phyloP scores from a whole-genome alignment of 2,797 vertebrate species.

The Peromyscus nudipes region DNA sequence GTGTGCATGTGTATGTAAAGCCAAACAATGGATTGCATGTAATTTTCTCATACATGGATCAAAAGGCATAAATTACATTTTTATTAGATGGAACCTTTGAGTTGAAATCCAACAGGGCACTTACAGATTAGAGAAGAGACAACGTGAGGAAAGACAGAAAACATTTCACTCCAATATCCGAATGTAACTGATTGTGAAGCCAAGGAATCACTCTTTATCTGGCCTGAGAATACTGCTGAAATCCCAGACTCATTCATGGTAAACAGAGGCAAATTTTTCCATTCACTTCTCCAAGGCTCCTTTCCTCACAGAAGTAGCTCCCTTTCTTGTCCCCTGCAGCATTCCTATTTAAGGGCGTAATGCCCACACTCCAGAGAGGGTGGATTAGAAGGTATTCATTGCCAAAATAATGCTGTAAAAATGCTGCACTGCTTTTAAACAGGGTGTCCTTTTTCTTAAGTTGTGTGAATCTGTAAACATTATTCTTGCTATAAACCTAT shows the following conservation, averaged over 20 bases:
- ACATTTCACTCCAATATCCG: conserved; percentile 71
- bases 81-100: conserved; percentile 45
- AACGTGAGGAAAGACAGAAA: conserved; percentile 55
- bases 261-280: conserved; percentile 81
- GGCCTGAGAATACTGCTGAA: conserved; percentile 75
- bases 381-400: conserved; percentile 14
- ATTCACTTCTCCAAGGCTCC: conserved; percentile 78
- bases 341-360: conserved; percentile 72
- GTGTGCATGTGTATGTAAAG: not conserved
- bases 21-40: not conserved
- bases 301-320: conserved; percentile 34
- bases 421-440: conserved; percentile 71
- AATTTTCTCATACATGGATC: not conserved
- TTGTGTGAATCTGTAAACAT: conserved; percentile 70
- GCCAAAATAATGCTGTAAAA: conserved; percentile 67
- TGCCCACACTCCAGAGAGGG: conserved; percentile 63
- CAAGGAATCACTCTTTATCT: conserved; percentile 73
- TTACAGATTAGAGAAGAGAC: conserved; percentile 70
- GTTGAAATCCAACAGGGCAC: conserved; percentile 50
- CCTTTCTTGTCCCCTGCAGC: not conserved
- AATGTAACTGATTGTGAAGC: conserved; percentile 59
- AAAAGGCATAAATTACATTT: conserved; percentile 61
- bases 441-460: conserved; percentile 58
- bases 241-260: conserved; percentile 80
- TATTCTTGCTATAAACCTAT: conserved; percentile 66